These are phyloP conservation scores for Portevinia maculata DNA, from an alignment of 2,888 invertebrate genomes.

Conservation along the genomic window DNA sequence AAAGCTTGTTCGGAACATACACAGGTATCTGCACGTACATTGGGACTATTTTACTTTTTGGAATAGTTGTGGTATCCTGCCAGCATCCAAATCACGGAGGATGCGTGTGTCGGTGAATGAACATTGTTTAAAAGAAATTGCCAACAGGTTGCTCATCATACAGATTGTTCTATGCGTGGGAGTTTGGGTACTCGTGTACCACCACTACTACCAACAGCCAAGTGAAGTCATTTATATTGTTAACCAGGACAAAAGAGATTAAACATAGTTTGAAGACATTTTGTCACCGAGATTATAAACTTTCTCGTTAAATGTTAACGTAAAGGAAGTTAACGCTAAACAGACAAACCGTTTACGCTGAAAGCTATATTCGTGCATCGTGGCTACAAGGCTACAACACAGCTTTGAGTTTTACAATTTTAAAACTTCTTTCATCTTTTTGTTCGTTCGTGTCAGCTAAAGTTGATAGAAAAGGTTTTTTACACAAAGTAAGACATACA, in stretches of 20 bases:
- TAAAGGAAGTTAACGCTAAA: constrained; percentile 54
- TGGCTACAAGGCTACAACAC: too few relatives aligned
- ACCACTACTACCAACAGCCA: background rate
- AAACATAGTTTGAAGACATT: constrained; percentile 24
- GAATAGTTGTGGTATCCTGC: background rate
- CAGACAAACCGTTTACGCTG: constrained; percentile 50
- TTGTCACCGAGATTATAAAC: constrained; percentile 48
- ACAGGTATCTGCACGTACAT: too few relatives aligned
- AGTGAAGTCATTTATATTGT: constrained; percentile 32
- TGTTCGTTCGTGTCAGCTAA: background rate
- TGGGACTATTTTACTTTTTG: background rate
- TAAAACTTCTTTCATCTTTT: background rate
- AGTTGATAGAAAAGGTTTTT: background rate
- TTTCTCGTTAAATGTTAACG: constrained; percentile 67
- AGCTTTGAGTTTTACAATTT: constrained; percentile 6
- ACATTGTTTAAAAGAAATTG: background rate
- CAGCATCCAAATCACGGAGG: background rate
- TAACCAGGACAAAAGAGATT: constrained; percentile 22
- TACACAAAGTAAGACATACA: too few relatives aligned
- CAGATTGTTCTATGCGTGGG: background rate
- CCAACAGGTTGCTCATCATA: constrained; percentile 6
- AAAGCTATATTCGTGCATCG: background rate
- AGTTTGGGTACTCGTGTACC: background rate
- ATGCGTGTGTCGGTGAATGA: background rate
- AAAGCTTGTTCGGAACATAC: too few relatives aligned